Evolutionary conservation across 2,797 vertebrate genomes (phyloP), one percentile per base, ranked within the genome.

Genomic region (Sebastes taczanowskii): DNA sequence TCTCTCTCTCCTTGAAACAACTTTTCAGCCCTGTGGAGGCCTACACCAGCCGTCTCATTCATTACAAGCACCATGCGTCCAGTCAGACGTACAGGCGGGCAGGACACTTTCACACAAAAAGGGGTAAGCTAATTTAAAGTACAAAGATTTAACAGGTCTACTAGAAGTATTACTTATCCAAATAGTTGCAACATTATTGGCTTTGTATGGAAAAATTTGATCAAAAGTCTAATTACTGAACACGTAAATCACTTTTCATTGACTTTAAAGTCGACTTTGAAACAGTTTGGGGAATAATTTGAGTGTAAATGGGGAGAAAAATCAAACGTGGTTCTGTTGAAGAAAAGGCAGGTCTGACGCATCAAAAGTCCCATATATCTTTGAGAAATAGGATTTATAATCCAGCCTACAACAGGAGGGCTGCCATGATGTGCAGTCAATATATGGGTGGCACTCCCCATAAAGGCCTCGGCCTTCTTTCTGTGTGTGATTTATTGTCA

Each of bases 401-500:
- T 92, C 82, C 83, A 78, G 83, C 87, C 80, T 70, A 79, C 81
- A 84, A 64, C 81, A 88, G 84, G 86, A 90, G 87, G 83, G 78
- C 92, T 86, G 88, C 88, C 77, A 68, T 93, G 92, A 92, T 91
- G 91, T 91, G 89, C 90, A 93, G 93, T 94, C 92, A 94, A 94
- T 93, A 94, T 93, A 95, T 94, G 94, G 94, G 94, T 95, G 95
- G 95, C 87, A 80, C 92, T 93, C 93, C 93, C 95, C 95, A 94
- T 93, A 94, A 92, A 94, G 95, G 92, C 93, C 93, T 89, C 93
- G 91, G 95, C 95, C 94, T 94, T 95, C 95, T 95, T 95, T 88
- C 83, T 87, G 52, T 22, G 20, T 86, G 62, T 97, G 96, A 97
- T 97, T 97, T 96, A 97, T 95, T 86, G 94, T 91, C 92, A 67